Conservation (phyloP, 2,888 invertebrate genomes). For the Coenonympha arcania region DNA sequence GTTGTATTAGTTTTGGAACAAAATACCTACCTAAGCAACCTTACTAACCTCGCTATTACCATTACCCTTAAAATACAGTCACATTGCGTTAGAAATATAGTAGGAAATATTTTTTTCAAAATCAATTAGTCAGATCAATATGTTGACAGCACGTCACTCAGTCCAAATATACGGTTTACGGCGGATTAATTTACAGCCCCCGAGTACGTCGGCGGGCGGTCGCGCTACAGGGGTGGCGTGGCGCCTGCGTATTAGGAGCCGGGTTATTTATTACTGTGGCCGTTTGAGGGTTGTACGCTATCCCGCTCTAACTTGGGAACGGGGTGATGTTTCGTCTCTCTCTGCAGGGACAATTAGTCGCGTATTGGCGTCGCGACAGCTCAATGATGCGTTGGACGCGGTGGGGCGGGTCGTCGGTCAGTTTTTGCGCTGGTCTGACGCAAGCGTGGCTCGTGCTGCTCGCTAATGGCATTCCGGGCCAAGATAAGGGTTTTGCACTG, state of each 20-base stretch:
- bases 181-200: slow-evolving; percentile 18
- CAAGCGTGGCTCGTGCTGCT: slow-evolving; percentile 37
- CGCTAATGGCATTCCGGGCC: slow-evolving; percentile 30
- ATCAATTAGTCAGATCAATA: not conserved
- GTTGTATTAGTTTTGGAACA: too few species aligned
- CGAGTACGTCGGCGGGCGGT: slow-evolving; percentile 39
- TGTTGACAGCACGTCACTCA: not conserved
- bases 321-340: slow-evolving; percentile 27
- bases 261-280: slow-evolving; percentile 62
- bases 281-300: slow-evolving; percentile 39
- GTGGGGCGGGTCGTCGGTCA: slow-evolving; percentile 32
- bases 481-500: not conserved
- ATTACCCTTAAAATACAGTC: too few species aligned
- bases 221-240: slow-evolving; percentile 45
- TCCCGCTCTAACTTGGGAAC: slow-evolving; percentile 33
- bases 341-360: slow-evolving; percentile 48
- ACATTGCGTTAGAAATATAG: too few species aligned
- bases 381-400: slow-evolving; percentile 35
- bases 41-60: too few species aligned
- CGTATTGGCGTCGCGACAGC: slow-evolving; percentile 28
- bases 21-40: not conserved
- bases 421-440: slow-evolving; percentile 32
- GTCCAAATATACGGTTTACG: not conserved
- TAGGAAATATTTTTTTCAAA: too few species aligned
- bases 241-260: slow-evolving; percentile 61